Evolutionary conservation across 2,888 invertebrate species (phyloP), one percentile per base, ranked within the genome.

Genomic region (Limnephilus rhombicus): DNA sequence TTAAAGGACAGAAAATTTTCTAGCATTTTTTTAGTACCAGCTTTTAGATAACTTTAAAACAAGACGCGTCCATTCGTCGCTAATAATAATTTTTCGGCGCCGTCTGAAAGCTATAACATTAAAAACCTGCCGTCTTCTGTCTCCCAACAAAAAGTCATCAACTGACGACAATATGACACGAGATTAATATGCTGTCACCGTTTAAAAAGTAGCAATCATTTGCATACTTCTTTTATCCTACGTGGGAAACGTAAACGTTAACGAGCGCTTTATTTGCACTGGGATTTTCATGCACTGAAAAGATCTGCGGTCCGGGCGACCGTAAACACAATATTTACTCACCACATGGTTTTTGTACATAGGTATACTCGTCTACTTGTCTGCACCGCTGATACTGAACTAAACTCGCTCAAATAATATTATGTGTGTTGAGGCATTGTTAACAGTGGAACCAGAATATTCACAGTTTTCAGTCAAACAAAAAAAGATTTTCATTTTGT

Each of bases 171-270:
- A 68, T 68, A 68, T 68, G 68, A 68, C 68, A 68, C 9, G 68
- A 68, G 9, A 68, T 68, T 24, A 68, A 68, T 68, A 68, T 68
- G 68, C 68, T 68, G 68, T 68, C 68, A 68, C 68, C 68, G 68
- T 68, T 68, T n/a, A 68, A 68, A 24, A 68, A 68, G 68, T 7
- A 68, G 68, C 24, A 68, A 68, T 86, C 45, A 29, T 86, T 86
- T 86, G 45, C 86, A 45, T 45, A 41, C 29, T 45, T 86, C 86
- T 86, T 45, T 86, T 86, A 86, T 86, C 29, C 45, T 49, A 29
- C 86, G 86, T 86, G 86, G 45, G 86, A 86, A 86, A 86, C 49
- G 86, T 86, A 86, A 45, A 86, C 49, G 86, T 49, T 24, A n/a
- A 86, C 45, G 29, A 86, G 45, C 45, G 45, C 45, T 49, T 45